These are phyloP conservation scores for Ptychoptera contaminata DNA, from an alignment of 2,888 invertebrate genomes.

Conservation along the genomic window DNA sequence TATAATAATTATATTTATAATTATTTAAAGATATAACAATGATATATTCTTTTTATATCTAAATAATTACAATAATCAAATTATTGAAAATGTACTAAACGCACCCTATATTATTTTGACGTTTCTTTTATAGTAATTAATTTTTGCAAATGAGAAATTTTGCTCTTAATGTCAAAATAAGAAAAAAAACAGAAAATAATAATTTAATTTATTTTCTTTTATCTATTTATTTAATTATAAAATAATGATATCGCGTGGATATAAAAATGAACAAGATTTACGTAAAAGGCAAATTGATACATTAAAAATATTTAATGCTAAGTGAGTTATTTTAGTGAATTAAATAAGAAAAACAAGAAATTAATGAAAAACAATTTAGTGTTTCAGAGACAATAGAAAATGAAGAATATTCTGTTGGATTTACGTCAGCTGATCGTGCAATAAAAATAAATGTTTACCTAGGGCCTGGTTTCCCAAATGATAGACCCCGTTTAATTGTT, in stretches of 20 bases:
- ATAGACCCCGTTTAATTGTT: constrained; percentile 52
- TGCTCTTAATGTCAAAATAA: no score
- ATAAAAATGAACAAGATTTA: constrained; percentile 38
- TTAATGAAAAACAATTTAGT: constrained; percentile 26
- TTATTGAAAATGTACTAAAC: no score
- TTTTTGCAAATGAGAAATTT: no score
- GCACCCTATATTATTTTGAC: no score
- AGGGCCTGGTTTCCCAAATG: constrained; percentile 56
- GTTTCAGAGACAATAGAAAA: constrained; percentile 55
- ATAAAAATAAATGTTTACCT: constrained; percentile 51
- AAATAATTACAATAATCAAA: no score
- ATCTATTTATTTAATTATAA: neutral
- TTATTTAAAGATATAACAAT: no score
- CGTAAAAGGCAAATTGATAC: constrained; percentile 66
- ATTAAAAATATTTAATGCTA: constrained; percentile 66
- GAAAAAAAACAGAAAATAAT: no score
- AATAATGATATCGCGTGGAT: constrained; percentile 38
- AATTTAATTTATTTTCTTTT: no score
- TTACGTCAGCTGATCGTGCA: constrained; percentile 44
- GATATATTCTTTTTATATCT: no score
- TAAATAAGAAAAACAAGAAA: neutral
- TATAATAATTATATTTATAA: no score
- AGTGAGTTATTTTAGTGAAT: constrained; percentile 30
- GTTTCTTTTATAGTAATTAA: no score
- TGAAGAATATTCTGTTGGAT: constrained; percentile 56